Evolutionary conservation across 2,888 invertebrate species (phyloP), one percentile per base, ranked within the genome.

Genomic region (Hydraecia micacea): DNA sequence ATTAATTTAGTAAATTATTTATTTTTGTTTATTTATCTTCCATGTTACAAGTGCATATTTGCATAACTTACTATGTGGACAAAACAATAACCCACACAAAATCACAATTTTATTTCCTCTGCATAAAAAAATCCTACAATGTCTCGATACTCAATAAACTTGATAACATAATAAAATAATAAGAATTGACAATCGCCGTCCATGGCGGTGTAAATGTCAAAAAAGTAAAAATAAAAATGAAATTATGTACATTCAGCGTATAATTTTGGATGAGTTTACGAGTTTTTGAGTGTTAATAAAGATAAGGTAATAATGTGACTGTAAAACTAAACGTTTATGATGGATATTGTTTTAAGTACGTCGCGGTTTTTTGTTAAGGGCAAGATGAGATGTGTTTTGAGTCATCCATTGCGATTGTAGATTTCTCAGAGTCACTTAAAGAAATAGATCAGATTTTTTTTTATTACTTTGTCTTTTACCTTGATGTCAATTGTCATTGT

Each of bases 281-380:
- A 93, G 86, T 75, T 88, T 91, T 90, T 90, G 88, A 91, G 91
- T 90, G 91, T 91, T 91, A 91, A 93, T 95, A 94, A 95, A 95
- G 92, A 93, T 94, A 92, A 92, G 73, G 79, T 81, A 92, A 91
- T 92, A 90, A 92, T 89, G 89, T 78, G 86, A 90, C 89, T 90
- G 90, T 92, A 86, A 90, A 91, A 90, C 91, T 92, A 91, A 93
- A 92, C 92, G 92, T 92, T 94, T 93, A 93, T 93, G 93, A 93
- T 87, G 90, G 46, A 90, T 90, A 91, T 90, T 90, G 88, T 91
- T 90, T 89, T 87, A 87, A 87, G 89, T 87, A 83, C 80, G 28
- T n/a, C 62, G 66, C 55, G 71, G 76, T 75, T 79, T 83, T 79
- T 65, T 79, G 74, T 90, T 90, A 90, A 88, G 90, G 88, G 78